Conservation (phyloP, 2,888 invertebrate genomes). For the Xylocampa areola region DNA sequence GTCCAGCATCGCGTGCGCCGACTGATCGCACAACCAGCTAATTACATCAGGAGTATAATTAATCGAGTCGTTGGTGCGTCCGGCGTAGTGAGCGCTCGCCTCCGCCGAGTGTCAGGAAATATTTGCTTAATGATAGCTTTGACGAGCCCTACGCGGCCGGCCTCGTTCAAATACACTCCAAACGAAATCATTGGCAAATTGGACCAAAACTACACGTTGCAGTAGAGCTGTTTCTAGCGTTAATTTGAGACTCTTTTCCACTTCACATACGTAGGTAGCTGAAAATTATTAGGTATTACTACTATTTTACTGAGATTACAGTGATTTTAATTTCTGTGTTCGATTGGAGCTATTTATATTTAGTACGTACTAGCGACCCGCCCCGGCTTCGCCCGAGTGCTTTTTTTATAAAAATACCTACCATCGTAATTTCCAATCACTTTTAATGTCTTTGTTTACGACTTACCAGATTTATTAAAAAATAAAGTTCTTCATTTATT, state of each 20-base stretch:
- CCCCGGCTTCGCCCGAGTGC: no score
- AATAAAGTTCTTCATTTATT: no score
- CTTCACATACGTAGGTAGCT: neutral
- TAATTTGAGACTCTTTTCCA: conserved; percentile 1
- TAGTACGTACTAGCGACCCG: no score
- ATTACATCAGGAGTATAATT: conserved; percentile 72
- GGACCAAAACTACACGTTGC: conserved; percentile 39
- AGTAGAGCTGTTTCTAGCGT: conserved; percentile 9
- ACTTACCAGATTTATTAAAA: no score
- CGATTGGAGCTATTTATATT: no score
- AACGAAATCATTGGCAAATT: conserved; percentile 60
- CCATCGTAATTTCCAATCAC: no score
- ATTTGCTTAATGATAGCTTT: conserved; percentile 73
- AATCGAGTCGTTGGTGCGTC: conserved; percentile 65
- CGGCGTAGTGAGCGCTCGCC: conserved; percentile 41
- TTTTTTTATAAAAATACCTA: no score
- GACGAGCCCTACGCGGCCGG: conserved; percentile 55
- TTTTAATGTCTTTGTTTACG: no score
- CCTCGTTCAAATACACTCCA: conserved; percentile 58
- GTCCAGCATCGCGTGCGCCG: conserved; percentile 50
- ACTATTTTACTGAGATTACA: conserved; percentile 9
- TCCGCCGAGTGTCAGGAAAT: conserved; percentile 65
- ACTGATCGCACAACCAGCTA: conserved; percentile 64
- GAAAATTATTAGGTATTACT: conserved; percentile 4
- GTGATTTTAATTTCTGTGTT: conserved; percentile 26